Evolutionary conservation across 2,888 invertebrate species (phyloP).

Genomic region (Melikaiella ostensackeni): DNA sequence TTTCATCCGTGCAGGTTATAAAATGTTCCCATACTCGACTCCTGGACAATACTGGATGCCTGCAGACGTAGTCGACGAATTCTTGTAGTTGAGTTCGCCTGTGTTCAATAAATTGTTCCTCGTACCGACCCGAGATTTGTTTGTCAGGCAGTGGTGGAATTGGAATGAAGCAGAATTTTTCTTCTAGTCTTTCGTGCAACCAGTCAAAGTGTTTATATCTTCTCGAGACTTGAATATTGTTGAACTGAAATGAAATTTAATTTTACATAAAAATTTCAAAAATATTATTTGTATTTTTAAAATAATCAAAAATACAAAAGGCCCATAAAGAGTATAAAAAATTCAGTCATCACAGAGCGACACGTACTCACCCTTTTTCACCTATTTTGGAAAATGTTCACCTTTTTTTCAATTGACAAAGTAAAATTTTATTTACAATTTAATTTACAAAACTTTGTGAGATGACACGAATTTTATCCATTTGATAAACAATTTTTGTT

Average conservation of each 20-base stretch:
- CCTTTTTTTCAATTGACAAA: too few species aligned
- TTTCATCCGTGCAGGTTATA: slow-evolving; percentile 97
- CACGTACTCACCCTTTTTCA: too few species aligned
- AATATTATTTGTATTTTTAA: too few species aligned
- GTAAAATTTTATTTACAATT: too few species aligned
- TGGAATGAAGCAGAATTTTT: slow-evolving; percentile 96
- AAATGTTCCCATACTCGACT: slow-evolving; percentile 98
- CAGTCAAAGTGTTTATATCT: slow-evolving; percentile 99
- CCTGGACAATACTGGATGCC: slow-evolving; percentile 95
- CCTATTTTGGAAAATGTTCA: too few species aligned
- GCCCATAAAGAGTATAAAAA: too few species aligned
- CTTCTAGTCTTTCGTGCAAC: slow-evolving; percentile 95
- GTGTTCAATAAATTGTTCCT: slow-evolving; percentile 97
- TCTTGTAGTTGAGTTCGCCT: slow-evolving; percentile 95
- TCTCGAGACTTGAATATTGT: slow-evolving; percentile 94
- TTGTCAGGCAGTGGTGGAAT: slow-evolving; percentile 99
- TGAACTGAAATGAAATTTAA: slow-evolving; percentile 81
- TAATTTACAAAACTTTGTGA: too few species aligned
- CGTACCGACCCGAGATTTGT: slow-evolving; percentile 97
- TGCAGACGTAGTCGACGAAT: slow-evolving; percentile 97
- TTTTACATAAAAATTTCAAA: slow-evolving; percentile 3
- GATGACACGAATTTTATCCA: too few species aligned
- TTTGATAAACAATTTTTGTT: too few species aligned
- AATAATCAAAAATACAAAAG: too few species aligned
- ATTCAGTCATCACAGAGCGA: too few species aligned